phyloP scores from a whole-genome alignment of 2,113 vertebrate species.

The Harpagus bidentatus region DNA sequence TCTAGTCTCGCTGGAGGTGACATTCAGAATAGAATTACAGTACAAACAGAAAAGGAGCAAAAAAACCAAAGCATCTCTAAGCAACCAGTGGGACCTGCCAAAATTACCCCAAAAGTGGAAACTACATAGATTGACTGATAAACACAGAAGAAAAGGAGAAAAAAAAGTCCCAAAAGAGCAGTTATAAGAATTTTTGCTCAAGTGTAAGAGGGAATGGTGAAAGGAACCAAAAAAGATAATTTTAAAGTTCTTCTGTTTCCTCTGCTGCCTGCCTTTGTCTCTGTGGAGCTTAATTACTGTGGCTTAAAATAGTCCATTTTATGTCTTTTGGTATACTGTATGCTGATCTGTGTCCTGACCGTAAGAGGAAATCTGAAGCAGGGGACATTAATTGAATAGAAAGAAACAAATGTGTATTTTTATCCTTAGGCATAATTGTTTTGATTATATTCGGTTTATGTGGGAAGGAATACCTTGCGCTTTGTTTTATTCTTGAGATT shows the following conservation, averaged over 20 bases:
- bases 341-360: background rate
- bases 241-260: background rate
- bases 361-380: background rate
- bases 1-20: background rate
- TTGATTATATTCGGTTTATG: background rate
- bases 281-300: background rate
- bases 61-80: background rate
- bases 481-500: background rate
- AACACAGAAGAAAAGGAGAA: background rate
- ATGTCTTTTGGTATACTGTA: background rate
- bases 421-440: background rate
- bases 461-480: background rate
- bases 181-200: background rate
- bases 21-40: slow-evolving; percentile 2
- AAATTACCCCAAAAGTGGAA: background rate
- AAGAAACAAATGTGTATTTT: background rate
- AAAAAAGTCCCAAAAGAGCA: background rate
- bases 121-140: background rate
- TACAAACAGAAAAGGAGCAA: background rate
- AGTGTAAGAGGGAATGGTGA: background rate
- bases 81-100: background rate
- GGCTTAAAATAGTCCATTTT: background rate
- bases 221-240: background rate
- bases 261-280: background rate
- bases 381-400: background rate